Evolutionary conservation across 2,888 invertebrate genomes (phyloP).

Genomic region (Serrognathus titanus): DNA sequence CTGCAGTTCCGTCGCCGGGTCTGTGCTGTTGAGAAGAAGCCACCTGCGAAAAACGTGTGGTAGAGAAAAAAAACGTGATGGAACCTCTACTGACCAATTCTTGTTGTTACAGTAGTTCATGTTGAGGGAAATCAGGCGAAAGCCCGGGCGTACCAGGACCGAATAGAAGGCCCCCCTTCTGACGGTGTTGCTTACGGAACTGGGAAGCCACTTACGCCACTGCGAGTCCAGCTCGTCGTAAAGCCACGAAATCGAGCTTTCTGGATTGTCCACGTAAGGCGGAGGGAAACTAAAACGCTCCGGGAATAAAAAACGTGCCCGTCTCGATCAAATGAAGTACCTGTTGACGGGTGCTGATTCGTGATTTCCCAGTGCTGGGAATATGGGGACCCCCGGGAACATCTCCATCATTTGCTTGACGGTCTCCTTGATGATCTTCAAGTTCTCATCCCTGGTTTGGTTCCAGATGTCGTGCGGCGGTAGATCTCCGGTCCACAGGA

Average conservation of each 20-base stretch:
- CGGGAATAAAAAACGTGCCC: background rate
- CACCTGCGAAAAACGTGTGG: conserved; percentile 62
- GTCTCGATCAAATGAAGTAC: conserved; percentile 46
- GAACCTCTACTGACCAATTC: conserved; percentile 67
- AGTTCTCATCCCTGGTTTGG: conserved; percentile 84
- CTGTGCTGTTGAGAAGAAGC: conserved; percentile 90
- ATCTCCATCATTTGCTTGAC: conserved; percentile 80
- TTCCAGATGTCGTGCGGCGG: conserved; percentile 97
- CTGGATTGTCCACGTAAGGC: conserved; percentile 75
- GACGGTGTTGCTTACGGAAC: conserved; percentile 81
- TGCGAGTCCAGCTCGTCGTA: conserved; percentile 85
- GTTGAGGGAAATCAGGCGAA: conserved; percentile 89
- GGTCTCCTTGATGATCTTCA: conserved; percentile 80
- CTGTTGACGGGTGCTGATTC: conserved; percentile 94
- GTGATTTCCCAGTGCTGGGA: conserved; percentile 94
- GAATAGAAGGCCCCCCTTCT: conserved; percentile 89
- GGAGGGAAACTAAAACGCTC: conserved; percentile 72
- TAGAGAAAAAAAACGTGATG: background rate
- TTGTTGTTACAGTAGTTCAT: conserved; percentile 96
- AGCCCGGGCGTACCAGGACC: conserved; percentile 82
- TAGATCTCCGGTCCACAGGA: conserved; percentile 94
- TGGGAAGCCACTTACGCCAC: conserved; percentile 90
- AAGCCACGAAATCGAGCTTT: conserved; percentile 85
- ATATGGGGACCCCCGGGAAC: conserved; percentile 90
- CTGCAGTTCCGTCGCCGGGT: conserved; percentile 90